Conservation (phyloP, 30 jellyfish, hydroid and myxozoan genomes). For the Morbakka virulenta region DNA sequence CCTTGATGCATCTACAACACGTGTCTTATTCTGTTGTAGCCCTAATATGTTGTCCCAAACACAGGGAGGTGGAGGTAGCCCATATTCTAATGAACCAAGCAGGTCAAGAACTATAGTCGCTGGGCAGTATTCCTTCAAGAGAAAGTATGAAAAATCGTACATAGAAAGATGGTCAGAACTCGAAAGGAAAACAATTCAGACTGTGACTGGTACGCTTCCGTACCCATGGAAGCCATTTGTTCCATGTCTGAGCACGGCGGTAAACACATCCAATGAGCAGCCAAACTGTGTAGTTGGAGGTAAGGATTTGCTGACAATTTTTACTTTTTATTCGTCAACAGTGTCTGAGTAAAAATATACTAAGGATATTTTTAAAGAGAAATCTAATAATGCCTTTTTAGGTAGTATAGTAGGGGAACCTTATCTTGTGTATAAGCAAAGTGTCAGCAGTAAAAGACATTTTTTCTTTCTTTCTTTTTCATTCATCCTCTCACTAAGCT, state of each 20-base stretch:
- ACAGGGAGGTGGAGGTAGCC: slow-evolving; percentile 45
- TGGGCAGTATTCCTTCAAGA: slow-evolving; percentile 73
- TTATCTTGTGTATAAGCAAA: too few relatives aligned
- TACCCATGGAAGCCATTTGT: slow-evolving; percentile 79
- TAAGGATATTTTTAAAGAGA: too few relatives aligned
- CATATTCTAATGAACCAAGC: slow-evolving; percentile 32
- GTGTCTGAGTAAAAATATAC: background rate
- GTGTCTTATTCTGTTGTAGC: slow-evolving; percentile 38
- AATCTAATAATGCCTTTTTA: too few relatives aligned
- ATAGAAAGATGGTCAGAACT: slow-evolving; percentile 75
- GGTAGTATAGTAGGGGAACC: too few relatives aligned
- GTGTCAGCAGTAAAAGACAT: too few relatives aligned
- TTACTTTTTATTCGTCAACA: background rate
- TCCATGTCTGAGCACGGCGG: slow-evolving; percentile 65
- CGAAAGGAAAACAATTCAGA: slow-evolving; percentile 52
- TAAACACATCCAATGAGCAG: slow-evolving; percentile 57
- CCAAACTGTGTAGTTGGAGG: slow-evolving; percentile 79
- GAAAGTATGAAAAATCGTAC: slow-evolving; percentile 49
- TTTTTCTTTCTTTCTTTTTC: too few relatives aligned
- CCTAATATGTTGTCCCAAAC: slow-evolving; percentile 30
- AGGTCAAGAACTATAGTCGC: slow-evolving; percentile 74
- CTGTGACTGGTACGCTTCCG: slow-evolving; percentile 58
- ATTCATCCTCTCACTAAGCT: too few relatives aligned
- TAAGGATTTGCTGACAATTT: too few relatives aligned
- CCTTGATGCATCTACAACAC: slow-evolving; percentile 53